Conservation (phyloP, 2,888 invertebrate genomes). For the Campopleginae sp. region DNA sequence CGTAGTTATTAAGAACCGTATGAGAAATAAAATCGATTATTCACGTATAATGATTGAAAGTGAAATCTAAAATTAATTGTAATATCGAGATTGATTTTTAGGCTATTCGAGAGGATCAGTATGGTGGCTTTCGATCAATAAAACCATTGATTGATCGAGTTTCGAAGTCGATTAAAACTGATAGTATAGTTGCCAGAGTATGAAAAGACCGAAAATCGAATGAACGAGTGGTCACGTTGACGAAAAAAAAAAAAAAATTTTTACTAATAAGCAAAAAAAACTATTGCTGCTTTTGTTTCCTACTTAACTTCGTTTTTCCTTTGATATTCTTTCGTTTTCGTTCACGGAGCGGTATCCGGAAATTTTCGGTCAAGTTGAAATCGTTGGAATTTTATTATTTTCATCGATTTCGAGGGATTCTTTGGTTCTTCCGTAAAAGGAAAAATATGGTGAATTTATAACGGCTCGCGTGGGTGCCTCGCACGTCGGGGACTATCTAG, state of each 20-base stretch:
- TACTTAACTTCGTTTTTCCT: neutral
- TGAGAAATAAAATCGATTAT: constrained; percentile 74
- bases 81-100: constrained; percentile 70
- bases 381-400: constrained; percentile 24
- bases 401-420: neutral
- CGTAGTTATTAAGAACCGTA: constrained; percentile 76
- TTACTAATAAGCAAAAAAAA: constrained; percentile 1
- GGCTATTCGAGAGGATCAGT: constrained; percentile 16
- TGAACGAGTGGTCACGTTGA: constrained; percentile 9
- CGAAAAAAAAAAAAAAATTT: constrained; percentile 18
- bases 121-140: constrained; percentile 13
- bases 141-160: constrained; percentile 6
- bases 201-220: constrained; percentile 24
- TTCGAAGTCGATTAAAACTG: constrained; percentile 2
- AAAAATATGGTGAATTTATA: neutral
- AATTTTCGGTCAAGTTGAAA: neutral
- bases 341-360: neutral
- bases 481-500: constrained; percentile 14
- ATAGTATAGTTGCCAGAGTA: constrained; percentile 31
- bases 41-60: constrained; percentile 82
- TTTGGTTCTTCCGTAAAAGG: neutral
- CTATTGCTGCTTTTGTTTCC: neutral
- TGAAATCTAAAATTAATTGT: constrained; percentile 83
- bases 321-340: neutral
- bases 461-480: neutral